These are phyloP conservation scores for Chromobotia macracanthus DNA, from an alignment of 2,797 vertebrate genomes.

Conservation along the genomic window DNA sequence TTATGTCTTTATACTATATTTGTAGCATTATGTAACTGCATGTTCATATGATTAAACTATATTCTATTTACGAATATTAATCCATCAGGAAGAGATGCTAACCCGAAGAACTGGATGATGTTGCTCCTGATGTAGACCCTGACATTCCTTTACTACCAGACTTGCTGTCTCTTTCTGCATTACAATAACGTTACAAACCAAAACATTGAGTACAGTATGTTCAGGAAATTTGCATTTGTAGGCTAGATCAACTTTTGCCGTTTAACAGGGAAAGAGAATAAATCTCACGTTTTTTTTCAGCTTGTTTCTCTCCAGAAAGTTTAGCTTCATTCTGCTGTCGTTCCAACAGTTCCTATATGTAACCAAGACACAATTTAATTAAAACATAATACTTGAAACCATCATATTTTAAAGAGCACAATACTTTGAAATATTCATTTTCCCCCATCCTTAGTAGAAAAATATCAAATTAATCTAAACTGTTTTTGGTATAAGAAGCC, in stretches of 20 bases:
- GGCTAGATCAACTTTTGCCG: no score
- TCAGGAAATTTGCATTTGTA: no score
- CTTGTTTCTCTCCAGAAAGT: conserved; percentile 76
- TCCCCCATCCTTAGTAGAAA: no score
- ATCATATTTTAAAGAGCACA: neutral
- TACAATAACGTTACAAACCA: conserved; percentile 49
- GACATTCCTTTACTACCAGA: conserved; percentile 83
- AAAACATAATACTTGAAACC: neutral
- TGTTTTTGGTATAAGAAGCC: neutral
- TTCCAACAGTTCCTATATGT: conserved; percentile 86
- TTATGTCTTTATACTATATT: neutral
- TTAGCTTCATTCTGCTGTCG: conserved; percentile 85
- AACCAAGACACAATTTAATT: neutral
- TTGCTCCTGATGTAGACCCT: conserved; percentile 78
- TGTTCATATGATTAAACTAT: neutral
- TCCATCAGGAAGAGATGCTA: conserved; percentile 22
- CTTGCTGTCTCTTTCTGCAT: conserved; percentile 89
- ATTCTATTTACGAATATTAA: neutral
- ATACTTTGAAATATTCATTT: no score
- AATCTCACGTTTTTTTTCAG: conserved; percentile 86
- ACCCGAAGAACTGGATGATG: conserved; percentile 76
- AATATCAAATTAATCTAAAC: neutral
- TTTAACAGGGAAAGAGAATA: conserved; percentile 1
- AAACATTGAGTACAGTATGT: neutral
- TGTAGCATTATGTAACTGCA: neutral